Percentiles rank a stretch among this genome's conserved stretches.
phyloP scores from a whole-genome alignment of 2,888 invertebrate genomes.

The Lathronympha strigana region DNA sequence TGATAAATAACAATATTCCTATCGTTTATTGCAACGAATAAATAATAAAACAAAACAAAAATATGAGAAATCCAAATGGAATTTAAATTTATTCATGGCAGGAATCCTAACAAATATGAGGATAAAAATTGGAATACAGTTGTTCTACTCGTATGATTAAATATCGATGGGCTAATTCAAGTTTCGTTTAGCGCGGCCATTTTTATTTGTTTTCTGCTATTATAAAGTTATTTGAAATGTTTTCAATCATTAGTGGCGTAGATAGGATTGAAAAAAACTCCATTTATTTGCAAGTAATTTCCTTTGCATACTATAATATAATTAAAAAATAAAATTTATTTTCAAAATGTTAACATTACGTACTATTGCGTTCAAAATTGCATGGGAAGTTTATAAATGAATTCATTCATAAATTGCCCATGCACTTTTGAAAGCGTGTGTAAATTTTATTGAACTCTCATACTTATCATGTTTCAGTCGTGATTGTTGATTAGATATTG shows the following conservation, averaged over 20 bases:
- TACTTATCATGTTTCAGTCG: too few species aligned
- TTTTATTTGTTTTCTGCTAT: not conserved
- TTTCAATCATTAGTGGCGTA: not conserved
- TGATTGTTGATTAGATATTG: too few species aligned
- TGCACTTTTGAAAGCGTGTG: too few species aligned
- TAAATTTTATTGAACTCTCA: too few species aligned
- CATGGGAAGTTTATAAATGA: too few species aligned
- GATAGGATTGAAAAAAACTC: not conserved
- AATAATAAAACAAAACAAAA: not conserved
- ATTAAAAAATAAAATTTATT: not conserved
- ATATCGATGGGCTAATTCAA: slow-evolving; percentile 7
- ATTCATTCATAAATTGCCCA: too few species aligned
- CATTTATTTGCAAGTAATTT: not conserved
- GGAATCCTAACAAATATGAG: not conserved
- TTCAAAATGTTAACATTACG: too few species aligned
- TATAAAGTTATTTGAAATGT: not conserved
- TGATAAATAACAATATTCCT: not conserved
- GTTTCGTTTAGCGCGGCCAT: slow-evolving; percentile 1
- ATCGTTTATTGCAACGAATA: not conserved
- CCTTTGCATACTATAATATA: not conserved
- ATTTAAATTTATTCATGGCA: slow-evolving; percentile 16
- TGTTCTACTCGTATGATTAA: slow-evolving; percentile 10
- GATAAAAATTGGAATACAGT: not conserved
- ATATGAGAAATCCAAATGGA: not conserved
- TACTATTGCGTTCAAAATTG: too few species aligned